Base-by-base conservation (phyloP, 2,113 vertebrate species). In the Mus spicilegus region DNA sequence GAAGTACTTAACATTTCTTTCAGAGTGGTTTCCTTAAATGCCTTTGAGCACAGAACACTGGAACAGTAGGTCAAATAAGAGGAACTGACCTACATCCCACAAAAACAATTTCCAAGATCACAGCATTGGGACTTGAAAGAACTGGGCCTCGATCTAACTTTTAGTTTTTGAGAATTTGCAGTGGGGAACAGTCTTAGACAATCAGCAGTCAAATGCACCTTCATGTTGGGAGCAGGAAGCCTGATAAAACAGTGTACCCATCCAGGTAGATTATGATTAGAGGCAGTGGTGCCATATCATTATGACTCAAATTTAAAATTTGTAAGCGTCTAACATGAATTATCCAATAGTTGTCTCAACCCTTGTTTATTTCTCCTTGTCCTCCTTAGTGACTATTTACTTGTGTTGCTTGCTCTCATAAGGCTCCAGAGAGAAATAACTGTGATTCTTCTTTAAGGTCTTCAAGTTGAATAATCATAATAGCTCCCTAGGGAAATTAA, bases 371-470 rank as follows among this genome's bases (percentile, higher is more conserved):
- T 92, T 96, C 61, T 73, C 61, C 78, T 94, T n/a, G 58, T 92
- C 89, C 76, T 72, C 86, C 80, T 91, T 84, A 87, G 92, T 95
- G 85, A 93, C 96, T 97, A 14, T 85, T 97, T 97, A 78, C 91
- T 97, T 33, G 1, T 61, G 73, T 84, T 96, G 90, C 94, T 92
- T 81, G 81, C 88, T 96, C 67, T 80, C 75, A 73, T 76, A 92
- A 96, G 87, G 76, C 88, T 86, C 95, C 54, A 91, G 96, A 95
- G 97, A 95, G 76, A 95, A 85, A 78, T 78, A 93, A 93, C 93
- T 87, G 95, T 93, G 94, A 90, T 89, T 95, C 94, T 93, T 92
- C 93, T 81, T 94, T 49, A 92, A 81, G 90, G 97, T 94, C 96
- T 96, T 97, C 8, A 94, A 96, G 90, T 88, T 81, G 90, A 96